Conservation (phyloP, 2,888 invertebrate genomes). For the Lasioglossum calceatum region DNA sequence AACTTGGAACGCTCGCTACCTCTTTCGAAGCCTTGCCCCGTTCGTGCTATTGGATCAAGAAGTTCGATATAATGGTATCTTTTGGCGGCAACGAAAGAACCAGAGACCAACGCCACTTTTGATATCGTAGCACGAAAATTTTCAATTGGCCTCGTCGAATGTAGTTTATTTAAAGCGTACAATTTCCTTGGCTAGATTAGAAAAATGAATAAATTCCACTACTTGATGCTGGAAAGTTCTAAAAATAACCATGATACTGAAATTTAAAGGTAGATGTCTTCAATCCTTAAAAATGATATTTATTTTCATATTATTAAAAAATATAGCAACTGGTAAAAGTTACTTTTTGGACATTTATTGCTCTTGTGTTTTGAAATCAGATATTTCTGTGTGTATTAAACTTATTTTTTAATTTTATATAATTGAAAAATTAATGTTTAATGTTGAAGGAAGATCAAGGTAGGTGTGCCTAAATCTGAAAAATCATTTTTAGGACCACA, state of each 20-base stretch:
- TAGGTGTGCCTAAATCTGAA: not conserved
- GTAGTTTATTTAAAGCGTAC: not conserved
- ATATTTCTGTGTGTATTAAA: too few relatives aligned
- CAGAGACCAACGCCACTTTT: not conserved
- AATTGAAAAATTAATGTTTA: not conserved
- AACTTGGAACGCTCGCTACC: constrained; percentile 60
- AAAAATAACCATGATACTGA: not conserved
- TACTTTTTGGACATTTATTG: not conserved
- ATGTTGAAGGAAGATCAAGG: not conserved
- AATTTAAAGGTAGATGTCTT: too few relatives aligned
- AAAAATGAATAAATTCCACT: not conserved
- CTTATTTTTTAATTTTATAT: too few relatives aligned
- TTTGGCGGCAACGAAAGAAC: not conserved
- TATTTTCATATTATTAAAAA: not conserved
- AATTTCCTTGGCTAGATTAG: not conserved
- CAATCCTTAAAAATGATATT: not conserved
- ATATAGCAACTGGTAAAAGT: not conserved
- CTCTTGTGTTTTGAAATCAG: too few relatives aligned
- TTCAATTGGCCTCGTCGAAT: constrained; percentile 22
- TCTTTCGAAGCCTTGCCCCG: constrained; percentile 44
- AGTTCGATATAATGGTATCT: constrained; percentile 64
- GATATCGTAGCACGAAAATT: not conserved
- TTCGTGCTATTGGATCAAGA: constrained; percentile 46
- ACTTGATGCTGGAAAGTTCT: too few relatives aligned
- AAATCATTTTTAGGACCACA: not conserved